Evolutionary conservation across 2,797 vertebrate genomes (phyloP), one percentile per base, ranked within the genome.

Genomic region (Gymnodraco acuticeps): DNA sequence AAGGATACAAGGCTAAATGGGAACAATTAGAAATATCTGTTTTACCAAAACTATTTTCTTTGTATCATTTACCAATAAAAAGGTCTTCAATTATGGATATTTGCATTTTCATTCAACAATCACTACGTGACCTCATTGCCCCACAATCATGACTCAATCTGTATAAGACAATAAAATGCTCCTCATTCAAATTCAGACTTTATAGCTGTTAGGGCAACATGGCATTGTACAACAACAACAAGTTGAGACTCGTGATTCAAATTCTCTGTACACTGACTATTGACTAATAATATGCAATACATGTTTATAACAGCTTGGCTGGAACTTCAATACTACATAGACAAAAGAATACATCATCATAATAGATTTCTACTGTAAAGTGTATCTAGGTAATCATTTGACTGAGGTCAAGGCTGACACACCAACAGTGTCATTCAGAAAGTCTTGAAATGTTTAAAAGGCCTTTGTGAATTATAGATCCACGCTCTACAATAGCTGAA

Each of bases 381-480:
- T 15, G 3, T 27, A 27, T 1, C 2, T 42, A n/a, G 16, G 46
- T 19, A 51, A 16, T 41, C 42, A 48, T 56, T 47, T 10, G 33
- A 17, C 38, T 14, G 11, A 31, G 19, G 8, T 48, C 41, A 14
- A 31, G 19, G 19, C 53, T 53, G 38, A 55, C 13, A 41, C 33
- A 4, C 23, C 20, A 3, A 45, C 17, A 10, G 1, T 38, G 19
- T 53, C 11, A 0, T 10, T 19, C 41, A 42, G 15, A 50, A 13
- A 43, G 23, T 8, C 3, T 19, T 54, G 11, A 71, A 41, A 55
- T 54, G 13, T 68, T 70, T 19, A 13, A 70, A 62, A 63, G 6
- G 13, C 7, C 9, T 61, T 13, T 59, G 14, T 20, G 14, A 31
- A 50, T 69, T 10, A 41, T 41, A n/a, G 2, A 69, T 52, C 16